phyloP scores from a whole-genome alignment of 2,113 vertebrate genomes.

The Regulus satrapa region DNA sequence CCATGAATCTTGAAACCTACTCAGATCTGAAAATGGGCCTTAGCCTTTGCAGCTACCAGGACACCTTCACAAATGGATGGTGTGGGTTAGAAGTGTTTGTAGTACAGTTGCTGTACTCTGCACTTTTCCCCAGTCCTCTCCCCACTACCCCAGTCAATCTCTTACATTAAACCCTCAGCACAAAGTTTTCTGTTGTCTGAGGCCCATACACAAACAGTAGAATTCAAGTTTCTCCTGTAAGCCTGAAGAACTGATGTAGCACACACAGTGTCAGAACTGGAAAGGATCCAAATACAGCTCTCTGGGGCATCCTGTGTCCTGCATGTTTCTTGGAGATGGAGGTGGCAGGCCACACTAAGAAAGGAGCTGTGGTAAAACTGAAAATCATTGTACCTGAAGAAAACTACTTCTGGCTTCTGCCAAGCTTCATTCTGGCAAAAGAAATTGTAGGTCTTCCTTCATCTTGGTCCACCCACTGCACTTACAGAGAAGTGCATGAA shows the following conservation, averaged over 20 bases:
- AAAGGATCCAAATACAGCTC: background rate
- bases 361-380: background rate
- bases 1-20: background rate
- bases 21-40: background rate
- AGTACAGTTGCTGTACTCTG: background rate
- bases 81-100: background rate
- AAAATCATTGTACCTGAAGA: background rate
- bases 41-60: background rate
- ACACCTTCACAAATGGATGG: background rate
- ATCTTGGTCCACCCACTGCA: background rate
- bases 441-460: background rate
- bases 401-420: background rate
- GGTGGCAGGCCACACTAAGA: background rate
- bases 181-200: background rate
- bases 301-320: background rate
- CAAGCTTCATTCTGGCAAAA: background rate
- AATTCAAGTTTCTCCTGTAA: background rate
- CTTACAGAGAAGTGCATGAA: background rate
- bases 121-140: background rate
- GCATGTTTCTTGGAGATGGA: background rate
- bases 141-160: rapidly evolving
- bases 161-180: background rate
- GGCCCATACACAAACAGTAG: background rate
- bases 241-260: background rate
- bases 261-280: background rate